These are phyloP conservation scores for Chelonus insularis DNA, from an alignment of 1,140 invertebrate genomes.

Conservation along the genomic window DNA sequence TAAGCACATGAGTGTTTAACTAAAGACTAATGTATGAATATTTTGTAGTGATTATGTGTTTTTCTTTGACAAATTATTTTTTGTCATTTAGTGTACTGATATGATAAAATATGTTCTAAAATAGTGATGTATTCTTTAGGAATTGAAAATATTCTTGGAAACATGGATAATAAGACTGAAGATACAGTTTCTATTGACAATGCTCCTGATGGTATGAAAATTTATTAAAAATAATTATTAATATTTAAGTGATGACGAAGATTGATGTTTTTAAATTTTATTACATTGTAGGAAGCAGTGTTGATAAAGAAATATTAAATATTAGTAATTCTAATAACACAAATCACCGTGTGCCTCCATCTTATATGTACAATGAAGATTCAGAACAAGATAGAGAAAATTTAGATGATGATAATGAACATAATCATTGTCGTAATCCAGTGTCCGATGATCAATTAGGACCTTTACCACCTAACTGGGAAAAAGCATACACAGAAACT, in stretches of 20 bases:
- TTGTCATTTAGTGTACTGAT: slow-evolving; percentile 15
- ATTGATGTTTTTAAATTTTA: not conserved
- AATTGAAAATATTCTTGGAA: slow-evolving; percentile 30
- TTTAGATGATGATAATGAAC: slow-evolving; percentile 38
- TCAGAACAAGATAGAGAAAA: slow-evolving; percentile 42
- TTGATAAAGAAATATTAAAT: slow-evolving; percentile 47
- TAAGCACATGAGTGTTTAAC: too few species aligned
- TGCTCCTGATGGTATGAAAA: slow-evolving; percentile 49
- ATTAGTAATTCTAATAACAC: slow-evolving; percentile 44
- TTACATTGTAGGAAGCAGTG: slow-evolving; percentile 34
- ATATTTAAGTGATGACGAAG: not conserved
- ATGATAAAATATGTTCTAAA: not conserved
- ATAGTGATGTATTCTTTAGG: slow-evolving; percentile 29
- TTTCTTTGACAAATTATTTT: too few species aligned
- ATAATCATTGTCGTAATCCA: slow-evolving; percentile 40
- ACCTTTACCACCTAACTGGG: slow-evolving; percentile 93
- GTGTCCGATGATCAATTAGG: slow-evolving; percentile 71
- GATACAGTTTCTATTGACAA: slow-evolving; percentile 51
- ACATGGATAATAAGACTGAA: slow-evolving; percentile 53
- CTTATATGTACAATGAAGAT: slow-evolving; percentile 52
- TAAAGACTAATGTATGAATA: too few species aligned
- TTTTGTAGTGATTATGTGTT: too few species aligned
- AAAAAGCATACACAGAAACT: slow-evolving; percentile 94
- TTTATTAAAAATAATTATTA: not conserved
- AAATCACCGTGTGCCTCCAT: slow-evolving; percentile 51